Percentiles rank a stretch among this genome's conserved stretches.
Evolutionary conservation across 2,113 vertebrate species (phyloP).

Genomic region (Collichthys lucidus): DNA sequence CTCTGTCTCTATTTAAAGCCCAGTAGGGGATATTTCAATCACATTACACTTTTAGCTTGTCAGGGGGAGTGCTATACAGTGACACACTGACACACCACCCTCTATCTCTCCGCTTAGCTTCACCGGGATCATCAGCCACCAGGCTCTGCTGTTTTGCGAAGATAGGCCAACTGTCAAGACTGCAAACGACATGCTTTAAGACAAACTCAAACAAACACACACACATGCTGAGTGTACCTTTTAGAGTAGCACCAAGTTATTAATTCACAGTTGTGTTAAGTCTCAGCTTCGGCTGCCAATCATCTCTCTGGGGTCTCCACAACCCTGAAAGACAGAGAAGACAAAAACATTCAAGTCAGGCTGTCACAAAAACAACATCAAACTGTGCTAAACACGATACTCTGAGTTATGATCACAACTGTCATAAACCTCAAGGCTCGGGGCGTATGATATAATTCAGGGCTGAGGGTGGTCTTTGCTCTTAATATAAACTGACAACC

Average conservation of each 20-base stretch:
- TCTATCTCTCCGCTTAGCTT: slow-evolving; percentile 10
- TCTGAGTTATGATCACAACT: slow-evolving; percentile 17
- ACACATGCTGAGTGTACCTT: slow-evolving; percentile 61
- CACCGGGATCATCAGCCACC: slow-evolving; percentile 40
- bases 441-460: not conserved
- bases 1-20: slow-evolving; percentile 69
- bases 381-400: not conserved
- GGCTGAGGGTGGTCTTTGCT: slow-evolving; percentile 15
- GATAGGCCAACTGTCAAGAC: slow-evolving; percentile 50
- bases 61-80: slow-evolving; percentile 26
- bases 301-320: slow-evolving; percentile 70
- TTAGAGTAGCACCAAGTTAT: slow-evolving; percentile 73
- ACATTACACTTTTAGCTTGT: slow-evolving; percentile 39
- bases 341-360: slow-evolving; percentile 48
- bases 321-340: slow-evolving; percentile 65
- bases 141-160: slow-evolving; percentile 45
- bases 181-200: not conserved
- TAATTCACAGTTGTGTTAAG: slow-evolving; percentile 69
- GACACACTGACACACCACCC: slow-evolving; percentile 28
- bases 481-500: not conserved
- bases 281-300: slow-evolving; percentile 74
- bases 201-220: slow-evolving; percentile 37
- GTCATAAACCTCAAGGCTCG: not conserved
- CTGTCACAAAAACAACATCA: slow-evolving; percentile 38
- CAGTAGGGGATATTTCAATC: slow-evolving; percentile 62